Evolutionary conservation across 2,888 invertebrate species (phyloP).

Genomic region (Cephonodes hylas): DNA sequence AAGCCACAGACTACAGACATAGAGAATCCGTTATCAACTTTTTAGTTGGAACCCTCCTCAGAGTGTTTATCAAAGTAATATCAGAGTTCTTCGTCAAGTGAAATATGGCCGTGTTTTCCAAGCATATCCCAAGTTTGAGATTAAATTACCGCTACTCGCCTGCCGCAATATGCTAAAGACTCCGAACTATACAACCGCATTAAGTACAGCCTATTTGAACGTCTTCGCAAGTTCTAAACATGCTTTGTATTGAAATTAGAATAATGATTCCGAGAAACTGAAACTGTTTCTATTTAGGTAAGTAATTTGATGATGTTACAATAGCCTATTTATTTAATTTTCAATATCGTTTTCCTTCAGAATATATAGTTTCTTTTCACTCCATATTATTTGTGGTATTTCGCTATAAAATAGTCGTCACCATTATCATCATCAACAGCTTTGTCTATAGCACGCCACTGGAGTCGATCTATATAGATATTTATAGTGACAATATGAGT

Average conservation of each 20-base stretch:
- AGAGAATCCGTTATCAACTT: background rate
- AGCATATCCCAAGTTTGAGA: background rate
- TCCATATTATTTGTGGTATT: too few species aligned
- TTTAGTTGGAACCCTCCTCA: background rate
- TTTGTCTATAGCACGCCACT: too few species aligned
- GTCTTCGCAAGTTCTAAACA: background rate
- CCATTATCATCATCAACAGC: too few species aligned
- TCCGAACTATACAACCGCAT: background rate
- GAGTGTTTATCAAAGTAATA: background rate
- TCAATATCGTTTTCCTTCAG: too few species aligned
- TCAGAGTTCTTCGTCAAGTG: background rate
- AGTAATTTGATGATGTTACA: too few species aligned
- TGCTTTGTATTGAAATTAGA: background rate
- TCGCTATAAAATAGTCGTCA: too few species aligned
- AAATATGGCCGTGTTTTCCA: background rate
- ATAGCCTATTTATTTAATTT: too few species aligned
- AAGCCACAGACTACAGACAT: background rate
- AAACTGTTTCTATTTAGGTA: too few species aligned
- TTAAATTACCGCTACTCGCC: background rate
- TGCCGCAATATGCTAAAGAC: constrained; percentile 8
- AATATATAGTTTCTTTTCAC: too few species aligned
- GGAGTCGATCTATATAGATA: too few species aligned
- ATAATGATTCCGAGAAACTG: too few species aligned
- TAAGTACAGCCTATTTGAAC: background rate
- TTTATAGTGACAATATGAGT: too few species aligned